Percentiles rank a stretch among this genome's conserved stretches.
These are phyloP conservation scores for Philaethria dido DNA, from an alignment of 2,888 invertebrate genomes.

Conservation along the genomic window DNA sequence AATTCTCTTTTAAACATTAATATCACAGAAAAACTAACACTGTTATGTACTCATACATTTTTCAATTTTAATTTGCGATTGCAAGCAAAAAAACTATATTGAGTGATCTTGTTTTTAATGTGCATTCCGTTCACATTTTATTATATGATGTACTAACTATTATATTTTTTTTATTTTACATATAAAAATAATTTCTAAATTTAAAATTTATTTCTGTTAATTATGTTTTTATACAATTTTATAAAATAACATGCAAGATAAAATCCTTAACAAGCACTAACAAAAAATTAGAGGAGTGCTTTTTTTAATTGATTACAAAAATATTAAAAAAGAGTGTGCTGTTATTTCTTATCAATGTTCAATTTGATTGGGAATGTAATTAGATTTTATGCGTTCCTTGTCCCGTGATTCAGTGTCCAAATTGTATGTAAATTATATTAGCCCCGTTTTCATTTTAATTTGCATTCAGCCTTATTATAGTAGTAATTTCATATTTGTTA, in stretches of 20 bases:
- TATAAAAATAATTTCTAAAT: not conserved
- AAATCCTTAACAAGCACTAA: not conserved
- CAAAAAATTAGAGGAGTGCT: not conserved
- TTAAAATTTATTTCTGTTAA: not conserved
- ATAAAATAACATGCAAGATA: not conserved
- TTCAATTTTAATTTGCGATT: conserved; percentile 1
- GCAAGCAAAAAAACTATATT: conserved; percentile 1
- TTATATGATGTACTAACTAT: conserved; percentile 1
- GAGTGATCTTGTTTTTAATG: not conserved
- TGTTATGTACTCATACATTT: not conserved
- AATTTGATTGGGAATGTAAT: conserved; percentile 24
- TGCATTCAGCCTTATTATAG: not conserved
- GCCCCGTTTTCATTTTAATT: not conserved
- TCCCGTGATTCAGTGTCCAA: conserved; percentile 14
- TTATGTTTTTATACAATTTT: not conserved
- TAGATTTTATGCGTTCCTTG: conserved; percentile 32
- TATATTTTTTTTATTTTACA: not conserved
- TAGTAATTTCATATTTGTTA: not conserved
- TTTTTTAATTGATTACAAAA: conserved; percentile 1
- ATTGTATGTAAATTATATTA: conserved; percentile 27
- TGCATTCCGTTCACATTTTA: conserved; percentile 3
- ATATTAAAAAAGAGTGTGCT: conserved; percentile 10
- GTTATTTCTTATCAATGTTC: conserved; percentile 12
- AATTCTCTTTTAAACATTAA: not conserved
- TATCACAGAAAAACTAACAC: not conserved